Conservation (phyloP, 1,140 invertebrate genomes). For the Drosophila ambigua region DNA sequence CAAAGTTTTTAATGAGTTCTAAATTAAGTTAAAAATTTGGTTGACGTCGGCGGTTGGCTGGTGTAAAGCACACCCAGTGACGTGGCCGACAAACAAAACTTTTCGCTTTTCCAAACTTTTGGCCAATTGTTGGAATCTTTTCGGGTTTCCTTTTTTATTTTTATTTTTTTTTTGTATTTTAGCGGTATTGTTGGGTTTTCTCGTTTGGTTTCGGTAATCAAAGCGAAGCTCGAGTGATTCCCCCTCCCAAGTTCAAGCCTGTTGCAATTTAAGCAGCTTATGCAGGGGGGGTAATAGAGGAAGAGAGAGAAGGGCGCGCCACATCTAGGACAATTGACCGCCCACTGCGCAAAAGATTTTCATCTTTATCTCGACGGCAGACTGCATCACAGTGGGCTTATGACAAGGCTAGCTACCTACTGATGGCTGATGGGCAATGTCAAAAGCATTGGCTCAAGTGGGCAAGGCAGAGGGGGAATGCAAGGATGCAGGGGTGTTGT, state of each 20-base stretch:
- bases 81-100: constrained; percentile 48
- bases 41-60: constrained; percentile 67
- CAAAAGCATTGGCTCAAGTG: constrained; percentile 28
- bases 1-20: constrained; percentile 81
- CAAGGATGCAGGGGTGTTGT: background rate
- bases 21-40: constrained; percentile 80
- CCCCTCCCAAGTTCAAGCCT: constrained; percentile 20
- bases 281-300: constrained; percentile 1
- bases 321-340: constrained; percentile 25
- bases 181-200: no score
- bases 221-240: constrained; percentile 19
- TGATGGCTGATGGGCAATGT: constrained; percentile 31
- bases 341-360: constrained; percentile 46
- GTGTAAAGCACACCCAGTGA: constrained; percentile 67
- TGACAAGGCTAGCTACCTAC: constrained; percentile 30
- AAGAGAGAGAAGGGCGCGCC: background rate
- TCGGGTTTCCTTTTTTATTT: background rate
- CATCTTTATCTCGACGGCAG: constrained; percentile 43
- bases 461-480: background rate
- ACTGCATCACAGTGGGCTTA: constrained; percentile 44
- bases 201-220: constrained; percentile 45
- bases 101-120: constrained; percentile 52
- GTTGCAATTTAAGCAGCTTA: constrained; percentile 46
- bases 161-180: background rate
- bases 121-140: constrained; percentile 48